Base-by-base conservation (phyloP, 2,113 vertebrate genomes). In the Mungos mungo region DNA sequence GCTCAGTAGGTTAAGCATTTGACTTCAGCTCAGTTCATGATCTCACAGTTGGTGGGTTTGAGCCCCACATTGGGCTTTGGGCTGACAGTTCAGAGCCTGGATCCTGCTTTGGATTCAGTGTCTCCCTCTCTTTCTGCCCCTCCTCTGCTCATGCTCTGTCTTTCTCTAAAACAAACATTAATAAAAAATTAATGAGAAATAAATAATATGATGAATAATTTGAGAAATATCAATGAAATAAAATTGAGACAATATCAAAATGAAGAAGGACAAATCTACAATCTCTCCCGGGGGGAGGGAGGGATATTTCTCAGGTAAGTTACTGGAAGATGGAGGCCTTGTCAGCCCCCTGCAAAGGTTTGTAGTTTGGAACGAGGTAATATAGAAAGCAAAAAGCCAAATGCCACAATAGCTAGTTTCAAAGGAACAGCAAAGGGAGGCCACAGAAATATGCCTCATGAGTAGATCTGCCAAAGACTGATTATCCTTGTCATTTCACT, bases 401-500 rank as follows among this genome's bases (percentile, higher is more conserved):
- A 35, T 12, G 66, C 29, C 13, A 25, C 47, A 10, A 5, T 15
- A 29, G 25, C 52, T 15, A 6, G 29, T 45, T 47, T 23, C 35
- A 38, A 27, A 50, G 71, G 25, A 72, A 45, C 27, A 18, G 41
- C 16, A 18, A 80, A 63, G 18, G 31, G 35, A 81, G 57, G 66
- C 27, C 71, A 33, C 41, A 74, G n/a, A 81, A 74, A 72, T 45
- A 38, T 79, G 41, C 7, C 33, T 35, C 27, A 11, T 19, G 12
- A 6, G 6, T 19, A 65, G n/a, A 21, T 25, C 23, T 68, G 27
- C 66, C 45, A 41, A 31, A 81, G 33, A 1, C 85, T 29, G 50
- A 68, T 3, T 27, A 19, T n/a, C 29, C 33, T 35, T 18, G 99
- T 99, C 99, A 99, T 99, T 99, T 99, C 99, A 99, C 99, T 86